Base-by-base conservation (phyloP, 2,113 vertebrate species). In the Gila orcuttii region DNA sequence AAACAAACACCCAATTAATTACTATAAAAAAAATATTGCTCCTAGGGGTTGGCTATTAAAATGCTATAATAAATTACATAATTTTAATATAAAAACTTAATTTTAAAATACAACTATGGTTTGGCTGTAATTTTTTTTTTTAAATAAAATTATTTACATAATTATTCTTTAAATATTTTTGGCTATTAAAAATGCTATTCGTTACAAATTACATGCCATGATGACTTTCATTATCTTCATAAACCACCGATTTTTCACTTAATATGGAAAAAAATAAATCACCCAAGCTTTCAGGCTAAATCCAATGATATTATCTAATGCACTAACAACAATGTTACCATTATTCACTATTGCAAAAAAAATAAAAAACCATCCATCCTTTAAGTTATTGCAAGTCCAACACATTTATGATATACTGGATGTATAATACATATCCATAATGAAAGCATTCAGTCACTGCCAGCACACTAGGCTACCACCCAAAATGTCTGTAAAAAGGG, bases 401-500 rank as follows among this genome's bases (percentile, higher is more conserved):
- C 28, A 55, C 28, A 42, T 78, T 60, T 85, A 31, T 21, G 33
- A 73, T 59, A 47, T 31, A 73, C 36, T 60, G 28, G 10, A 86
- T 82, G 12, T 60, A 59, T 13, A 42, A 25, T 59, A 62, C 52
- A 75, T 52, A 69, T 80, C 50, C 36, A 83, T 57, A 69, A 77
- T 52, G 42, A 66, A n/a, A 79, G 55, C 21, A 15, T 25, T 79
- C 59, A 39, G 17, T 12, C 86, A 71, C 68, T 86, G 77, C 78
- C 84, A 84, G 55, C 82, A 36, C 85, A 73, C 45, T 25, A 76
- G 75, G 52, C 31, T 89, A 90, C 88, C 92, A 90, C 89, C 87
- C 90, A 89, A 86, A 82, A 71, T 78, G 88, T 66, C 80, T 91
- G 80, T 85, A 85, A 91, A 92, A 89, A 90, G 86, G 92, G 92